Percentiles rank a stretch among this genome's conserved stretches.
These are phyloP conservation scores for Cheilosia grossa DNA, from an alignment of 2,888 invertebrate genomes.

Conservation along the genomic window DNA sequence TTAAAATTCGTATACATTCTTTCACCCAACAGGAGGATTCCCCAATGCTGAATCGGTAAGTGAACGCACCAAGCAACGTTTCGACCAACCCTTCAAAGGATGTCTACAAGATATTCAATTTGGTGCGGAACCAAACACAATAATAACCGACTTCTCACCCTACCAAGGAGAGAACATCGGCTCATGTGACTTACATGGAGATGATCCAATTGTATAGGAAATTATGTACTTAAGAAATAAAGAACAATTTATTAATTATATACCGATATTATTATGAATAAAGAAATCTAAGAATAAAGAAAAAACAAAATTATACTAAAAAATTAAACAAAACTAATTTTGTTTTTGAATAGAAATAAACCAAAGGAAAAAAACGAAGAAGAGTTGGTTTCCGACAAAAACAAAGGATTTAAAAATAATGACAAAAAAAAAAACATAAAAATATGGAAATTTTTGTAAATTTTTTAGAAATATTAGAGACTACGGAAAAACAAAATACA, in stretches of 20 bases:
- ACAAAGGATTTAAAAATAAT: conserved; percentile 75
- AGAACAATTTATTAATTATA: conserved; percentile 73
- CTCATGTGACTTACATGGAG: conserved; percentile 84
- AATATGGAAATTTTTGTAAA: conserved; percentile 75
- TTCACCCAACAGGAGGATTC: conserved; percentile 84
- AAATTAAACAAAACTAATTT: conserved; percentile 50
- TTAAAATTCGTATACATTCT: background rate
- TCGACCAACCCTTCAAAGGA: conserved; percentile 85
- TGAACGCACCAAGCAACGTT: conserved; percentile 84
- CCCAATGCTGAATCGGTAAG: conserved; percentile 83
- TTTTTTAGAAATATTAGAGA: conserved; percentile 76
- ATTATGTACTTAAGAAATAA: conserved; percentile 75
- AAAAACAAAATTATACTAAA: conserved; percentile 65
- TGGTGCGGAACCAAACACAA: conserved; percentile 81
- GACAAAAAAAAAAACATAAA: conserved; percentile 61
- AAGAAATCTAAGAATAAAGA: conserved; percentile 66
- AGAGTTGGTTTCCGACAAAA: conserved; percentile 65
- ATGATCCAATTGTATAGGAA: conserved; percentile 82
- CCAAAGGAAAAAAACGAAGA: conserved; percentile 55
- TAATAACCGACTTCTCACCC: conserved; percentile 84
- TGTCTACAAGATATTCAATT: conserved; percentile 86
- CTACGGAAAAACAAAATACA: conserved; percentile 75
- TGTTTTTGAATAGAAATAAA: conserved; percentile 55
- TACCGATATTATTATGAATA: conserved; percentile 69
- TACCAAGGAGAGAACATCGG: conserved; percentile 86